Evolutionary conservation across 1,140 invertebrate species (phyloP).

Genomic region (Drosophila athabasca): DNA sequence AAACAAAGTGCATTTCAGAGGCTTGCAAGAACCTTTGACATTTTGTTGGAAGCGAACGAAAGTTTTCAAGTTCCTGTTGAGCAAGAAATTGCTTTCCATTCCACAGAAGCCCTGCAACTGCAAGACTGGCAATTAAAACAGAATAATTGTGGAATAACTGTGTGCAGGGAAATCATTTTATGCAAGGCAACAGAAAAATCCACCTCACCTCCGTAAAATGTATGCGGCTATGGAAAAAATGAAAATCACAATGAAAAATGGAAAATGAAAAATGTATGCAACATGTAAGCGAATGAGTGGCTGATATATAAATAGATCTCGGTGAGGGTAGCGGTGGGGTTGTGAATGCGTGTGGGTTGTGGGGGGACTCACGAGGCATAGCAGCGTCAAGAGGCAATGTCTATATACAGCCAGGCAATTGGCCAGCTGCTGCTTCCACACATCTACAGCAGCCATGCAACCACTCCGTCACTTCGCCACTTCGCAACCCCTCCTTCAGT

Average conservation of each 20-base stretch:
- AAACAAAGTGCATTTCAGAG: slow-evolving; percentile 40
- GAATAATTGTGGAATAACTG: slow-evolving; percentile 28
- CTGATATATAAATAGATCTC: slow-evolving; percentile 20
- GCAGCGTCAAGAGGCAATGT: slow-evolving; percentile 20
- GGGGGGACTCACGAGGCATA: background rate
- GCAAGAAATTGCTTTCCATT: slow-evolving; percentile 52
- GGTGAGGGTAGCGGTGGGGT: background rate
- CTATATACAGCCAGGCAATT: slow-evolving; percentile 58
- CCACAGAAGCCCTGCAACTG: slow-evolving; percentile 30
- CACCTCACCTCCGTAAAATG: background rate
- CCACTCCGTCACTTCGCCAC: background rate
- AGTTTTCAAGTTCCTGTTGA: slow-evolving; percentile 45
- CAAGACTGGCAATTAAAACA: slow-evolving; percentile 38
- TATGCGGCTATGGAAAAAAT: slow-evolving; percentile 8
- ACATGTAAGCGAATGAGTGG: slow-evolving; percentile 24
- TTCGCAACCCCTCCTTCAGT: background rate
- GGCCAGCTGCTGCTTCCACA: slow-evolving; percentile 54
- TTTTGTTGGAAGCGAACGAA: slow-evolving; percentile 20
- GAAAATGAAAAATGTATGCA: slow-evolving; percentile 44
- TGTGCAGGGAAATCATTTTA: slow-evolving; percentile 15
- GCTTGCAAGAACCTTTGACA: slow-evolving; percentile 44
- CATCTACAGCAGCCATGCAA: background rate
- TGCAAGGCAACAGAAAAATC: background rate
- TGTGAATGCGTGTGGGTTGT: no score
- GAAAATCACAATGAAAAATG: background rate